A percentile compares a stretch with the other conserved stretches of the same genome.
These are phyloP conservation scores for Macrochelys suwanniensis DNA, from an alignment of 2,797 vertebrate genomes.

Conservation along the genomic window DNA sequence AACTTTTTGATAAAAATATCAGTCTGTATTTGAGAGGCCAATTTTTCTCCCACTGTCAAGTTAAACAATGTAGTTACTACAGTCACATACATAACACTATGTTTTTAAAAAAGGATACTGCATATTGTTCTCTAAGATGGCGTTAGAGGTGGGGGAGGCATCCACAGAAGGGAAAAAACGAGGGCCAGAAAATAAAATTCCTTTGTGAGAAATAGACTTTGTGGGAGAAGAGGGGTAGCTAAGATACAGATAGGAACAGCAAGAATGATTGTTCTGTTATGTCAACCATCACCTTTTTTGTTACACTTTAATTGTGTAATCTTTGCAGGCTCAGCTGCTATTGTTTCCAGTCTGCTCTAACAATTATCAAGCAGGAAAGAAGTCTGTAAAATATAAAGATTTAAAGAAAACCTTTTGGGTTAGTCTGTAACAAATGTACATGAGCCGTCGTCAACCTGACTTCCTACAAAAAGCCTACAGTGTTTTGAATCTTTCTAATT, in stretches of 20 bases:
- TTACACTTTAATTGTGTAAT: conserved; percentile 53
- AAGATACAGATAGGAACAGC: neutral
- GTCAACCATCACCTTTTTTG: neutral
- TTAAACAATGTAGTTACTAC: neutral
- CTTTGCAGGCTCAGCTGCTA: conserved; percentile 28
- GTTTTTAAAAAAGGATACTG: neutral
- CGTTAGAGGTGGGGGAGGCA: neutral
- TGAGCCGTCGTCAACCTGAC: neutral
- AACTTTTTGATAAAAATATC: neutral
- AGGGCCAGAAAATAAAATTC: conserved; percentile 10
- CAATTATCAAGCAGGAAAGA: conserved; percentile 37
- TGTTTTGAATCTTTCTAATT: neutral
- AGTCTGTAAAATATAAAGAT: conserved; percentile 15
- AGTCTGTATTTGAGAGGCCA: neutral
- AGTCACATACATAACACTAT: neutral
- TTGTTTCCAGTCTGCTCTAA: conserved; percentile 53
- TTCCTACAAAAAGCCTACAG: neutral
- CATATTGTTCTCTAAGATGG: neutral
- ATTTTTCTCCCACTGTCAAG: neutral
- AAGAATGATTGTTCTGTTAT: neutral
- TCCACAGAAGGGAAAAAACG: neutral
- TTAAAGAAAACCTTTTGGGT: neutral
- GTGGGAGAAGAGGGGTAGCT: neutral
- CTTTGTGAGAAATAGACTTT: neutral
- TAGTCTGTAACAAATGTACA: neutral